phyloP scores from a whole-genome alignment of 2,113 vertebrate genomes.

The Scopus umbretta region DNA sequence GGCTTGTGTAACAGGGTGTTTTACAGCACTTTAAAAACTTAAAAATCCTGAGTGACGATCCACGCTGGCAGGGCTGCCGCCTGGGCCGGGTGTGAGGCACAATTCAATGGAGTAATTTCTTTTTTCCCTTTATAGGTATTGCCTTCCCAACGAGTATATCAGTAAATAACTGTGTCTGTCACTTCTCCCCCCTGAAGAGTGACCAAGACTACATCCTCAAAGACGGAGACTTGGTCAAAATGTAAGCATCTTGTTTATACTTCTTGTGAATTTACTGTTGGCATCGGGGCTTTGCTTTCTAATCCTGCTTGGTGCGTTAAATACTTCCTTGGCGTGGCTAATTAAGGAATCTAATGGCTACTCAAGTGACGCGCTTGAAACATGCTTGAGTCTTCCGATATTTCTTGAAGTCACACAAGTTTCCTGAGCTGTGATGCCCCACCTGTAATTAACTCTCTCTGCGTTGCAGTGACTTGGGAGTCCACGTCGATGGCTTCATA shows the following conservation, averaged over 20 bases:
- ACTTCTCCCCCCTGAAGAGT: slow-evolving; percentile 96
- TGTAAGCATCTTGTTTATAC: slow-evolving; percentile 69
- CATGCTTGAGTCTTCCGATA: neutral
- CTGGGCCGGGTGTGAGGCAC: rapidly evolving
- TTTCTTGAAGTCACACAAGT: neutral
- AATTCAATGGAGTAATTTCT: rapidly evolving
- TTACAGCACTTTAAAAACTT: too few species aligned
- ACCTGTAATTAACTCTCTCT: neutral
- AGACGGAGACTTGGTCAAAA: slow-evolving; percentile 92
- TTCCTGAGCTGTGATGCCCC: neutral
- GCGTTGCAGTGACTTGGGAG: slow-evolving; percentile 85
- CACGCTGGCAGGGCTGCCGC: rapidly evolving
- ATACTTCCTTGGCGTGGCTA: neutral
- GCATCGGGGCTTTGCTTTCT: neutral
- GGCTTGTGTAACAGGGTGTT: neutral
- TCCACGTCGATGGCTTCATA: slow-evolving; percentile 94
- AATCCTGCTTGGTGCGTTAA: neutral
- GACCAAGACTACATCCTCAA: slow-evolving; percentile 92
- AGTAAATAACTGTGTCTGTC: slow-evolving; percentile 98
- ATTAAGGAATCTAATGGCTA: neutral
- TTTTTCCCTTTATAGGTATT: slow-evolving; percentile 75
- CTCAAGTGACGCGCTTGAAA: neutral
- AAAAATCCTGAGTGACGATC: neutral
- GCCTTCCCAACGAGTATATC: slow-evolving; percentile 97
- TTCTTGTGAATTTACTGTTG: neutral